A percentile compares a stretch with the other conserved stretches of the same genome.
phyloP scores from a whole-genome alignment of 2,888 invertebrate species.

The Onchidella celtica region DNA sequence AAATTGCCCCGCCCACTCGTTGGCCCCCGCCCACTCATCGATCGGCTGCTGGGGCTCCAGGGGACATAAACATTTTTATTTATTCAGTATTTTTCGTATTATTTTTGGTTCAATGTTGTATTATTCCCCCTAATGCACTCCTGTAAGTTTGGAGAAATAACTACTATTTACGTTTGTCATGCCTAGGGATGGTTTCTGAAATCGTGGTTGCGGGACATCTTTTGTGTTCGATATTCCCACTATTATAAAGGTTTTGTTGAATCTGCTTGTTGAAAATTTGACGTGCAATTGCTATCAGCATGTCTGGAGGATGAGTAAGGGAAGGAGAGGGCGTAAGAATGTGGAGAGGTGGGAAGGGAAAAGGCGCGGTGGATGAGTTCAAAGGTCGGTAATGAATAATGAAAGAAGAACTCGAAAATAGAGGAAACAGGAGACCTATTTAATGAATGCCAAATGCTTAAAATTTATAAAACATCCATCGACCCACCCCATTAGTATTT shows the following conservation, averaged over 20 bases:
- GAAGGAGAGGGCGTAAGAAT: neutral
- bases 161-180: no score
- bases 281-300: no score
- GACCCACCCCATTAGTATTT: no score
- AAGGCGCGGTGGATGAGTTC: neutral
- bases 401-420: neutral
- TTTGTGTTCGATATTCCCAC: neutral
- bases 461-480: no score
- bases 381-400: neutral
- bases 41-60: neutral
- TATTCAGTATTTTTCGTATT: no score
- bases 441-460: no score
- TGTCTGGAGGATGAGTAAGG: neutral
- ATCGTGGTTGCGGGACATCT: neutral
- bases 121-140: no score
- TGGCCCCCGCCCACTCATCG: conserved; percentile 34
- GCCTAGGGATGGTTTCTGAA: no score
- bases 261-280: neutral
- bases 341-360: neutral
- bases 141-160: no score
- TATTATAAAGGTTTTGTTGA: neutral
- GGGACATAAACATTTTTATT: neutral
- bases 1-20: conserved; percentile 24
- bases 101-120: no score
- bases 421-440: no score